Evolutionary conservation across 2,797 vertebrate genomes (phyloP), one percentile per base, ranked within the genome.

Genomic region (Kryptopterus vitreolus): DNA sequence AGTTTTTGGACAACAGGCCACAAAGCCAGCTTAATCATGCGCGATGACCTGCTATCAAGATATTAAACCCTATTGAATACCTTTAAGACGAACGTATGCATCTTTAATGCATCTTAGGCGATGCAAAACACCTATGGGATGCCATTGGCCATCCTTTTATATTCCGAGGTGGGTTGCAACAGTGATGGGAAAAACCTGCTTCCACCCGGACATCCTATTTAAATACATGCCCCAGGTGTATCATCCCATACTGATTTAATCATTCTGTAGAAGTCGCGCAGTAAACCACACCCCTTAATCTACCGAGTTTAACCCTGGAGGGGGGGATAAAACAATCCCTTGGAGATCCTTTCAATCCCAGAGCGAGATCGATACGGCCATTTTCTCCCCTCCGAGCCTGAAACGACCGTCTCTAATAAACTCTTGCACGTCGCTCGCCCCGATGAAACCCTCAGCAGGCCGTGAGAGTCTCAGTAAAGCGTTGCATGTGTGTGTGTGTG

Each of bases 341-440:
- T 3, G 35, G 62, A 16, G 65, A 46, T 83, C 85, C 87, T 85
- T 85, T 74, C 80, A 84, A 87, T 85, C 82, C 73, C 2, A 63
- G 81, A 79, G 89, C 79, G 78, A 81, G 91, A 93, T 93, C 91
- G 90, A 94, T 93, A 91, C 88, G 86, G 68, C 46, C 46, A 20
- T 31, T 50, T 48, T 5, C 38, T 50, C 12, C 12, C n/a, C 1
- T 3, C 68, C 18, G 26, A 31, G 13, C 22, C 43, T 4, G 43
- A 31, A 87, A 88, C 88, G 91, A 94, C 92, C 91, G 88, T 84
- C 87, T 91, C 91, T 93, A 92, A 92, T 91, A 72, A 93, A 93
- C 31, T 9, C 70, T 31, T 0, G 4, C 1, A 4, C 63, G 4
- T 66, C 35, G 43, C 22, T 6, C 16, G 13, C 16, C 11, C 11